Base-by-base conservation (phyloP, 2,888 invertebrate species). In the Pachydiplax longipennis region DNA sequence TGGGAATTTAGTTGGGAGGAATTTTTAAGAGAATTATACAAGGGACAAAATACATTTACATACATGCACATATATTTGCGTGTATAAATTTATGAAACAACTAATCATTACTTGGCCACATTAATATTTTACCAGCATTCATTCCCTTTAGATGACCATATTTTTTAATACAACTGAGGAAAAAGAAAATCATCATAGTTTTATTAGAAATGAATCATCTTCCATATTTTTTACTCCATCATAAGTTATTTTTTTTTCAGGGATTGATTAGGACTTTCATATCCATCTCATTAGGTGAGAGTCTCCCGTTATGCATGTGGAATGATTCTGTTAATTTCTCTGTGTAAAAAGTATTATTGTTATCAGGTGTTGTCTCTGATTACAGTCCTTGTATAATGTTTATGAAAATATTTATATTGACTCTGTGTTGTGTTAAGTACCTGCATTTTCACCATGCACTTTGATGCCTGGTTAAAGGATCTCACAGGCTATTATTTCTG, bases 401-500 rank as follows among this genome's bases (percentile, higher is more conserved):
- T 87, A 87, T 87, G 65, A 87, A 87, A 87, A 37, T 87, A 87
- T 87, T 61, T 37, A 87, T 87, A 87, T 87, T 37, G 61, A 87
- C 61, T 87, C 87, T 87, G 87, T 87, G 87, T 87, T 87, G 87
- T 87, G 87, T 87, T 87, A 87, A 35, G 87, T 87, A 87, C 87
- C 87, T 87, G 87, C 87, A 87, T 87, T 87, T 83, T 87, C 61
- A 61, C 87, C 87, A 87, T 48, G 87, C 87, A 87, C 61, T 10
- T 61, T 40, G 87, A 61, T 87, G 87, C 87, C 87, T 87, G 87
- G 87, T 87, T 61, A 40, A 81, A 81, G 87, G 87, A 87, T 87
- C 87, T 87, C 87, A 87, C 87, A 61, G 40, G 87, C 61, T 87
- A 61, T 13, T 3, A 87, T 65, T 87, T 87, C 83, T 87, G 87